Base-by-base conservation (phyloP, 2,888 invertebrate species). In the Pammene aurita region DNA sequence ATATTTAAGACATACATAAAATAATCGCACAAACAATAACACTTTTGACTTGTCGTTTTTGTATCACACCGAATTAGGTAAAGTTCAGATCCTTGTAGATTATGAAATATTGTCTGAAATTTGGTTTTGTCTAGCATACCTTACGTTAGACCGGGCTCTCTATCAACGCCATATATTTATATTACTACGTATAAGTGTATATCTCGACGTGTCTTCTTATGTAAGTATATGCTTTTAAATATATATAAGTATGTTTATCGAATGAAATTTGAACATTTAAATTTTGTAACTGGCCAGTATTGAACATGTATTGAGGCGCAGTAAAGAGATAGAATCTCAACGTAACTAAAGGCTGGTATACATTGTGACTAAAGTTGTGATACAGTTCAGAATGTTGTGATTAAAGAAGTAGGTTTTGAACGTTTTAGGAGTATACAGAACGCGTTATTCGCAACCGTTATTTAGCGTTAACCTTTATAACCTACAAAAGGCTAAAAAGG, bases 161-260 rank as follows among this genome's bases (percentile, higher is more conserved):
- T 67, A 46, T 41, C 46, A 11, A 50, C 54, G 69, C 69, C 69
- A 69, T 69, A 65, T 69, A 52, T 68, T 61, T 63, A 68, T 34
- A 18, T 18, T 60, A 16, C 26, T 34, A 54, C 18, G 34, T 54
- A 34, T 65, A 58, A 46, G 62, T 67, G 46, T 58, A 69, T 60
- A 26, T 54, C 34, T 57, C 60, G 46, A 60, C 46, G 48, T 60
- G 61, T 64, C 57, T 63, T 68, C 35, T 41, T 58, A 57, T 68
- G 16, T 61, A 42, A 4, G 9, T 48, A 26, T 64, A 58, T 64
- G 50, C 64, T 55, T 70, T 60, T 64, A 44, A 52, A 44, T 65
- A 63, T 65, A 63, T 67, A 58, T 72, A 60, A 70, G 67, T 70
- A 70, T 62, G 41, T 46, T 70, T 54, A 60, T 72, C 70, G 63